phyloP scores from a whole-genome alignment of 2,888 invertebrate genomes.

The Andrena marginata region DNA sequence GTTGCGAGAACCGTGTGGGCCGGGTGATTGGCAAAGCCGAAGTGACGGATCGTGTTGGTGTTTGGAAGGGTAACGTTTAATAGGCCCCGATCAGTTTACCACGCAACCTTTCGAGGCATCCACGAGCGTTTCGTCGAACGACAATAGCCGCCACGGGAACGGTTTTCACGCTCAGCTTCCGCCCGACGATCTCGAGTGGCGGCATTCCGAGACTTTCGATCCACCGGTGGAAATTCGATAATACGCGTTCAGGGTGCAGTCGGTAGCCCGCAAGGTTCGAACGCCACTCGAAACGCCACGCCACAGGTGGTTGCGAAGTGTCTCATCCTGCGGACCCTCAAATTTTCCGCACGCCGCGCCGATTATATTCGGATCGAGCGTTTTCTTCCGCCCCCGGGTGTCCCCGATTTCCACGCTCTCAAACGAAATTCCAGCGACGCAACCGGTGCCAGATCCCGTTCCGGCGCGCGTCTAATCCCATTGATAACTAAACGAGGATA shows the following conservation, averaged over 20 bases:
- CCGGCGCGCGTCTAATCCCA: no score
- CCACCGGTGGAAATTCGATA: slow-evolving; percentile 68
- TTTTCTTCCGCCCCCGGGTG: slow-evolving; percentile 55
- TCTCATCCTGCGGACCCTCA: slow-evolving; percentile 72
- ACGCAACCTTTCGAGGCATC: slow-evolving; percentile 9
- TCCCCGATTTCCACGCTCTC: not conserved
- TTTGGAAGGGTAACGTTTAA: slow-evolving; percentile 16
- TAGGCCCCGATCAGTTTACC: slow-evolving; percentile 20
- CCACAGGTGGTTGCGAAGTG: slow-evolving; percentile 75
- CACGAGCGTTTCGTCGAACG: slow-evolving; percentile 24
- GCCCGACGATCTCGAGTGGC: slow-evolving; percentile 43
- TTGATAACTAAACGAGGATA: no score
- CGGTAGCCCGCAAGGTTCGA: slow-evolving; percentile 71
- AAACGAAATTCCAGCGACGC: not conserved
- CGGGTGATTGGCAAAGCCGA: not conserved
- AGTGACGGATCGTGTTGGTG: not conserved
- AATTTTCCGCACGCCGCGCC: slow-evolving; percentile 67
- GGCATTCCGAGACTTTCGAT: slow-evolving; percentile 56
- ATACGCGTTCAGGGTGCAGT: slow-evolving; percentile 60
- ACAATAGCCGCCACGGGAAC: slow-evolving; percentile 22
- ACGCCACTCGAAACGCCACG: slow-evolving; percentile 73
- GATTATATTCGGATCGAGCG: slow-evolving; percentile 63
- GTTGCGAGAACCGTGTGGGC: no score
- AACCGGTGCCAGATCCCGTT: no score
- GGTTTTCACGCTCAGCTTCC: slow-evolving; percentile 44